Conservation (phyloP, 2,113 vertebrate species). For the Rattus norvegicus region DNA sequence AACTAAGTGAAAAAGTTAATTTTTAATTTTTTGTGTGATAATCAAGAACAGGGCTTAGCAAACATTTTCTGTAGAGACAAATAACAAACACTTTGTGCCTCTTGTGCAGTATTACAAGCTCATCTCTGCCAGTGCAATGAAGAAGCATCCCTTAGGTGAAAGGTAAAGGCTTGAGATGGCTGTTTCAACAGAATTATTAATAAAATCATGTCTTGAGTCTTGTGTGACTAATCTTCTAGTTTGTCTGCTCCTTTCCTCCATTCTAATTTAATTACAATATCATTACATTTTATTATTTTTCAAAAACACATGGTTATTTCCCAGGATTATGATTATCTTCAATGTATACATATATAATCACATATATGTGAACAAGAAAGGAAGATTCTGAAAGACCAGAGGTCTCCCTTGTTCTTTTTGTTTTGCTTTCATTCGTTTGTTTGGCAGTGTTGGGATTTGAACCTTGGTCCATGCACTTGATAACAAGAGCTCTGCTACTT, state of each 20-base stretch:
- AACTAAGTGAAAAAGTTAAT: not conserved
- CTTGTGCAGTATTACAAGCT: not conserved
- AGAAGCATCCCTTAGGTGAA: not conserved
- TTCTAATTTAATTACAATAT: not conserved
- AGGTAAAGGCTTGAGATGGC: not conserved
- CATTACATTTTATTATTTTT: not conserved
- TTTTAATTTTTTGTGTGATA: not conserved
- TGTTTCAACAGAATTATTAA: not conserved
- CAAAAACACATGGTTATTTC: not conserved
- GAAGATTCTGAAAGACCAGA: not conserved
- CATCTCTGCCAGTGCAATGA: not conserved
- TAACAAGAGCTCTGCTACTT: not conserved
- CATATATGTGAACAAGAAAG: not conserved
- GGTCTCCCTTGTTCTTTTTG: not conserved
- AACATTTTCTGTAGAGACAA: not conserved
- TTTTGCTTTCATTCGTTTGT: not conserved
- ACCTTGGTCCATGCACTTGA: not conserved
- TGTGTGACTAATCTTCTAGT: not conserved
- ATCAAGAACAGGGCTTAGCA: not conserved
- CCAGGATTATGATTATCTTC: not conserved
- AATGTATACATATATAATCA: not conserved
- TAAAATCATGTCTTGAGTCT: not conserved
- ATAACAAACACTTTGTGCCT: not conserved
- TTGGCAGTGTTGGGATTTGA: not conserved
- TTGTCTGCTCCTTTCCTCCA: not conserved